These are phyloP conservation scores for Cuniculus paca DNA, from an alignment of 2,797 vertebrate species.

Conservation along the genomic window DNA sequence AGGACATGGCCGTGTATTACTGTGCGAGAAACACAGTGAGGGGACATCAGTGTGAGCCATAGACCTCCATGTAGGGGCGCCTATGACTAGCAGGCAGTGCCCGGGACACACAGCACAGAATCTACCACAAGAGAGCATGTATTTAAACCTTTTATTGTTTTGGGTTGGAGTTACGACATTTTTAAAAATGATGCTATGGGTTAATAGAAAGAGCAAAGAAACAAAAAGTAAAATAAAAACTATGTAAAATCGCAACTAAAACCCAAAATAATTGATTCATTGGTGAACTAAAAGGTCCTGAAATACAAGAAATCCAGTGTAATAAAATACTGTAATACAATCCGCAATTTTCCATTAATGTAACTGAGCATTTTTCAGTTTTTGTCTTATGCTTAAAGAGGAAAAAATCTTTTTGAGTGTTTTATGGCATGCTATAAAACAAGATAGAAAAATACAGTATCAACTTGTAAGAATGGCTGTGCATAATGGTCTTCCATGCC, in stretches of 20 bases:
- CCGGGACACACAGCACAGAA: too few species aligned
- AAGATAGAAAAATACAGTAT: conserved; percentile 97
- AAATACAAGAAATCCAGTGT: conserved; percentile 92
- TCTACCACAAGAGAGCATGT: not conserved
- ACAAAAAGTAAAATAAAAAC: not conserved
- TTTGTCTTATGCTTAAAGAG: conserved; percentile 92
- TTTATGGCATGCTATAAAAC: conserved; percentile 96
- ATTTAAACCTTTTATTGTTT: not conserved
- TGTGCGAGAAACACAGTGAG: too few species aligned
- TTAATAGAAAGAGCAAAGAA: not conserved
- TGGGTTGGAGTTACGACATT: not conserved
- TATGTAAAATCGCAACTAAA: not conserved
- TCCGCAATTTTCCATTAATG: conserved; percentile 92
- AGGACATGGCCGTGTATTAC: too few species aligned
- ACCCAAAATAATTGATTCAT: conserved; percentile 87
- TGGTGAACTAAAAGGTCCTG: conserved; percentile 92
- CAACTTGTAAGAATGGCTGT: conserved; percentile 97
- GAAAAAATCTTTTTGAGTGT: conserved; percentile 93
- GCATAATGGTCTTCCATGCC: conserved; percentile 95
- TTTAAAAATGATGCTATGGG: not conserved
- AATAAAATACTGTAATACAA: conserved; percentile 94
- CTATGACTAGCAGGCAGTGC: too few species aligned
- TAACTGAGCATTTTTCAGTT: conserved; percentile 91
- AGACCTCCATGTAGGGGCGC: too few species aligned
- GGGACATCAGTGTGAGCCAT: too few species aligned